Evolutionary conservation across 2,113 vertebrate genomes (phyloP).

Genomic region (Microtus montanus): DNA sequence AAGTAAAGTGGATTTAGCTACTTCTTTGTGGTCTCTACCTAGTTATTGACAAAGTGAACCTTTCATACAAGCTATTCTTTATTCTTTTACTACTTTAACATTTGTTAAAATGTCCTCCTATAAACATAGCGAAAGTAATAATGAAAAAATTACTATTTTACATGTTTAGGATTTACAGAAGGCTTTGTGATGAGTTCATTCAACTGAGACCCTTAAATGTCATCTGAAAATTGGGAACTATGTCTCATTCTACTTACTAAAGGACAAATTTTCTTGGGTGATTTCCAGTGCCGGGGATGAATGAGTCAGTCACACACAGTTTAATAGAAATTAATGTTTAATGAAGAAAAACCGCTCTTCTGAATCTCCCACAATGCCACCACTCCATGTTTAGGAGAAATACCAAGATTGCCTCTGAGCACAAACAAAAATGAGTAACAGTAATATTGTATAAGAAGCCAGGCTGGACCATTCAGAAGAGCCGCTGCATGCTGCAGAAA

Average conservation of each 20-base stretch:
- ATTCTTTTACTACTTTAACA: not conserved
- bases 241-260: slow-evolving; percentile 17
- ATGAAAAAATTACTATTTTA: not conserved
- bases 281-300: not conserved
- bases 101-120: not conserved
- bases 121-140: not conserved
- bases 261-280: slow-evolving; percentile 30
- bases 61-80: not conserved
- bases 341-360: not conserved
- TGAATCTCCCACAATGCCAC: not conserved
- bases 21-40: slow-evolving; percentile 3
- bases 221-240: not conserved
- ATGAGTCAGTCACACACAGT: slow-evolving; percentile 9
- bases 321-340: slow-evolving; percentile 40
- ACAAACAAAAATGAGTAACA: not conserved
- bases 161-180: slow-evolving; percentile 13
- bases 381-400: not conserved
- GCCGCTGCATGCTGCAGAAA: not conserved
- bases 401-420: not conserved
- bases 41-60: not conserved
- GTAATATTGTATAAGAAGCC: not conserved
- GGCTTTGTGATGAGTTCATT: not conserved
- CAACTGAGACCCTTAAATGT: not conserved
- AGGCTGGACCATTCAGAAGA: not conserved
- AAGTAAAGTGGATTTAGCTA: not conserved